phyloP scores from a whole-genome alignment of 2,888 invertebrate genomes.

The Machimus atricapillus region DNA sequence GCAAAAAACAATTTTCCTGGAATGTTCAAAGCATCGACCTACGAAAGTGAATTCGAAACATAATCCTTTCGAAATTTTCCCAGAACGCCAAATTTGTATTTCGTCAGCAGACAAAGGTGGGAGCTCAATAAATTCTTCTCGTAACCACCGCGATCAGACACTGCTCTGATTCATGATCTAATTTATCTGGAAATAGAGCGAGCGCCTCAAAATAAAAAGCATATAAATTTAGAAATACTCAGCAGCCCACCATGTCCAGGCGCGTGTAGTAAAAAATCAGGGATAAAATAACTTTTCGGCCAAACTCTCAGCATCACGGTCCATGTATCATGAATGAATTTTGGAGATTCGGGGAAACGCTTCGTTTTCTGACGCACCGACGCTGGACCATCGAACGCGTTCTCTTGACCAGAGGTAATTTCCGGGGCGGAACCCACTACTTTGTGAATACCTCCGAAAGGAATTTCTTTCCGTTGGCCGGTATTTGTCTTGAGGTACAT shows the following conservation, averaged over 20 bases:
- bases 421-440: background rate
- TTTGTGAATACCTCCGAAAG: background rate
- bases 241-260: background rate
- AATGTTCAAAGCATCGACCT: background rate
- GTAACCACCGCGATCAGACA: background rate
- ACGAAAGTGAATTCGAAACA: background rate
- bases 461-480: background rate
- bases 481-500: background rate
- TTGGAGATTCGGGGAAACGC: background rate
- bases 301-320: background rate
- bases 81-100: background rate
- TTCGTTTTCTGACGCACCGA: background rate
- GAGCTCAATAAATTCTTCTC: background rate
- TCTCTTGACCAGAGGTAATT: background rate
- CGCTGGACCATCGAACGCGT: background rate
- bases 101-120: background rate
- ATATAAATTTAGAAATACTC: background rate
- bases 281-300: background rate
- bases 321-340: background rate
- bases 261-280: background rate
- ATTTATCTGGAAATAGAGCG: background rate
- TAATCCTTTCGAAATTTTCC: background rate
- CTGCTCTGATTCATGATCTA: background rate
- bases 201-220: background rate
- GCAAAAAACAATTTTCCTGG: background rate